These are phyloP conservation scores for Sebastes jordani DNA, from an alignment of 2,797 vertebrate species.

Conservation along the genomic window DNA sequence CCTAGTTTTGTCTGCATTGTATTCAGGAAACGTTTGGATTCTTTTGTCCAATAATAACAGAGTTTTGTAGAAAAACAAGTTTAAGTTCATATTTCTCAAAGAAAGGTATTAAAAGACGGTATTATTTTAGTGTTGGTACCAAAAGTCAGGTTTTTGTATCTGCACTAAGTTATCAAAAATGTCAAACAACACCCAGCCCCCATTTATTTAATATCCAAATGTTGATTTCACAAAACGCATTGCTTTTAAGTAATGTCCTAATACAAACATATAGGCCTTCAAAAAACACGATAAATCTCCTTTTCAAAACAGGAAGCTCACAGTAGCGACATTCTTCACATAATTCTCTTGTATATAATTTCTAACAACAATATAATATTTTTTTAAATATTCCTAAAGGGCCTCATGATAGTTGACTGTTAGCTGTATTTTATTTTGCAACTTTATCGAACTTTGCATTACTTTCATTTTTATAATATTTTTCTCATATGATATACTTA, in stretches of 20 bases:
- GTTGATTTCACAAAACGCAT: not conserved
- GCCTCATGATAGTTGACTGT: not conserved
- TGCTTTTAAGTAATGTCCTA: not conserved
- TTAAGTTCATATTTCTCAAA: not conserved
- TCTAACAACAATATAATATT: not conserved
- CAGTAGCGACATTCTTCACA: not conserved
- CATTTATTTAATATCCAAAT: not conserved
- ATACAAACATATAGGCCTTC: not conserved
- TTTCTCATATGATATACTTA: not conserved
- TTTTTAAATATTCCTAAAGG: not conserved
- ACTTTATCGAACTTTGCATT: not conserved
- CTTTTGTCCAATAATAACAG: not conserved
- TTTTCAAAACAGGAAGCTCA: conserved; percentile 10
- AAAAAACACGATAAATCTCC: not conserved
- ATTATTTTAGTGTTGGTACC: not conserved
- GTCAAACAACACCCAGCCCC: not conserved
- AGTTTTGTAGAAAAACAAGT: not conserved
- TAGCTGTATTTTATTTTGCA: not conserved
- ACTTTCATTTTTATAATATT: not conserved
- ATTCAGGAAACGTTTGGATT: not conserved
- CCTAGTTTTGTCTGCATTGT: not conserved
- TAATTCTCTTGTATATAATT: not conserved
- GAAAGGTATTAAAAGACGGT: not conserved
- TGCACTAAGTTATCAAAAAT: not conserved
- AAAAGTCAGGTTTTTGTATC: not conserved